Evolutionary conservation across 2,113 vertebrate genomes (phyloP).

Genomic region (Pseudolaguvia tuberculata): DNA sequence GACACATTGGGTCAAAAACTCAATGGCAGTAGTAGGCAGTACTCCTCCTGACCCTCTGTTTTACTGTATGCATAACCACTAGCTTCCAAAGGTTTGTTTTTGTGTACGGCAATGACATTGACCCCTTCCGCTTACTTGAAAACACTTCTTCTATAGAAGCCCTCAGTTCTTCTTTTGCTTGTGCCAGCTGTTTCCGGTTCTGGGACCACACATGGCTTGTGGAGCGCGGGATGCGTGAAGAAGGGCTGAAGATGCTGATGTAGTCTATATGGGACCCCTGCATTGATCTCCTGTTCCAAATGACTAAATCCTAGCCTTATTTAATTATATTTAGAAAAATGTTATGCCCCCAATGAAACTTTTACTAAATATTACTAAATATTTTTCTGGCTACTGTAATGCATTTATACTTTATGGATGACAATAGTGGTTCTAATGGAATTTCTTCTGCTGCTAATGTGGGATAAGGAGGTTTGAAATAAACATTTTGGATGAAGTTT

Average conservation of each 20-base stretch:
- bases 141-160: slow-evolving; percentile 59
- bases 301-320: not conserved
- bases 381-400: not conserved
- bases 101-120: slow-evolving; percentile 25
- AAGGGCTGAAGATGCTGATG: slow-evolving; percentile 5
- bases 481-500: no score
- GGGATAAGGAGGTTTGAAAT: no score
- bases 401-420: no score
- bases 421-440: no score
- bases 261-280: not conserved
- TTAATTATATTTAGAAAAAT: no score
- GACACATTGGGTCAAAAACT: slow-evolving; percentile 52
- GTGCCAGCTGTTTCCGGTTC: slow-evolving; percentile 67
- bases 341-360: no score
- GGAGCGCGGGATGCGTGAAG: not conserved
- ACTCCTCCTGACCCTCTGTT: slow-evolving; percentile 51
- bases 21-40: no score
- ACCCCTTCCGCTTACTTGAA: slow-evolving; percentile 67
- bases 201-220: slow-evolving; percentile 27
- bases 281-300: not conserved
- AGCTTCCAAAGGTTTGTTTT: slow-evolving; percentile 20
- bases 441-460: no score
- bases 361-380: not conserved
- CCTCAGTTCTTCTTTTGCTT: slow-evolving; percentile 69
- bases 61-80: slow-evolving; percentile 47